Evolutionary conservation across 2,888 invertebrate genomes (phyloP).

Genomic region (Eustalomyia histrio): DNA sequence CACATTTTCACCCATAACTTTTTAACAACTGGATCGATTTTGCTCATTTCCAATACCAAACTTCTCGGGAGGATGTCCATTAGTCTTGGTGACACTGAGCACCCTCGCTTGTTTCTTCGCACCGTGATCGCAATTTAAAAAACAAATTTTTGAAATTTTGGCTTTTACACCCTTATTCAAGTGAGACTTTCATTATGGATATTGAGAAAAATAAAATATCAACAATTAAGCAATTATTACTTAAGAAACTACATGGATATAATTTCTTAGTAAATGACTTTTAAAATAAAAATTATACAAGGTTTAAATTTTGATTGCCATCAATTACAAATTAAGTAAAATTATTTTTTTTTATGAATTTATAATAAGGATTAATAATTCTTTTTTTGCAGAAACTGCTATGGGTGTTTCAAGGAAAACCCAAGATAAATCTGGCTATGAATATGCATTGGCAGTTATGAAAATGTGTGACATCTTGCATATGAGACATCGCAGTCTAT

Average conservation of each 20-base stretch:
- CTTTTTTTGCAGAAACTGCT: slow-evolving; percentile 84
- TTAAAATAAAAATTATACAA: not conserved
- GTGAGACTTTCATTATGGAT: too few relatives aligned
- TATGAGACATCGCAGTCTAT: slow-evolving; percentile 88
- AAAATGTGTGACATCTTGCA: slow-evolving; percentile 93
- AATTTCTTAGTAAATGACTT: not conserved
- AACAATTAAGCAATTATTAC: not conserved
- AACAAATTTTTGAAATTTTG: too few relatives aligned
- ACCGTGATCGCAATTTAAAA: too few relatives aligned
- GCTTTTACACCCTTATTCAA: too few relatives aligned
- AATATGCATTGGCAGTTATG: slow-evolving; percentile 93
- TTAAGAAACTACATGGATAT: slow-evolving; percentile 21
- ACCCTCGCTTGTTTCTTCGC: too few relatives aligned
- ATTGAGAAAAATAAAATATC: not conserved
- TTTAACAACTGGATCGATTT: too few relatives aligned
- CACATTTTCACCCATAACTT: too few relatives aligned
- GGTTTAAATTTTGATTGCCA: not conserved
- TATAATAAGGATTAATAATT: not conserved
- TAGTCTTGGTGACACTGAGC: too few relatives aligned
- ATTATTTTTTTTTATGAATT: too few relatives aligned
- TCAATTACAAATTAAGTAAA: too few relatives aligned
- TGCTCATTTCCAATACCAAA: too few relatives aligned
- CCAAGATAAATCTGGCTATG: slow-evolving; percentile 89
- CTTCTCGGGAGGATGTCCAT: too few relatives aligned
- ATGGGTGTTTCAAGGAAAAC: slow-evolving; percentile 93